Conservation (phyloP, 2,797 vertebrate genomes). For the Gallinago solitaria region DNA sequence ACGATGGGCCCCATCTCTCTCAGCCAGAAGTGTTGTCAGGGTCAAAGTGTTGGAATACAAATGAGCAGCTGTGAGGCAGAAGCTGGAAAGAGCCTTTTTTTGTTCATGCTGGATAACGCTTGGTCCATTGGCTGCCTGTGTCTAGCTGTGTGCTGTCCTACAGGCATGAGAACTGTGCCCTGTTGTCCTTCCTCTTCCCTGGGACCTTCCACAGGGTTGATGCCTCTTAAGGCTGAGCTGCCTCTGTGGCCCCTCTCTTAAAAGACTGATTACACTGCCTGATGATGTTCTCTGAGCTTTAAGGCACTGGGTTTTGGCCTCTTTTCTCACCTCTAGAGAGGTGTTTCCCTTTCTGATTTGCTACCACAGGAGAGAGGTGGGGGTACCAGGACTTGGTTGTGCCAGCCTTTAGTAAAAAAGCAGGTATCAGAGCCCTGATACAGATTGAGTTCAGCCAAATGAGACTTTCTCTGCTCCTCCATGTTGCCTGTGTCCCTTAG, state of each 20-base stretch:
- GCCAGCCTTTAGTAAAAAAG: background rate
- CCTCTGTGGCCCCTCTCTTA: background rate
- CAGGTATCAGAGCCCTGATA: background rate
- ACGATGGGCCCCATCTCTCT: background rate
- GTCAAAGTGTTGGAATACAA: background rate
- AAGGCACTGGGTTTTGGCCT: background rate
- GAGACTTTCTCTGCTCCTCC: background rate
- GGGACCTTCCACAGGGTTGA: background rate
- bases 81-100: background rate
- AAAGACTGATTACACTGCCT: background rate
- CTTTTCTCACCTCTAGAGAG: background rate
- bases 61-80: constrained; percentile 10
- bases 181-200: background rate
- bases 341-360: background rate
- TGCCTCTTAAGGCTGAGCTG: background rate
- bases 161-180: background rate
- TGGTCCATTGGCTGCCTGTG: background rate
- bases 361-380: background rate
- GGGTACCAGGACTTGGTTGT: background rate
- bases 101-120: background rate
- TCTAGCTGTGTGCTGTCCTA: background rate
- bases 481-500: background rate
- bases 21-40: background rate
- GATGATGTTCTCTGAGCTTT: background rate
- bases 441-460: background rate